Conservation (phyloP, 1,140 invertebrate genomes). For the Mycetomoellerius zeteki region DNA sequence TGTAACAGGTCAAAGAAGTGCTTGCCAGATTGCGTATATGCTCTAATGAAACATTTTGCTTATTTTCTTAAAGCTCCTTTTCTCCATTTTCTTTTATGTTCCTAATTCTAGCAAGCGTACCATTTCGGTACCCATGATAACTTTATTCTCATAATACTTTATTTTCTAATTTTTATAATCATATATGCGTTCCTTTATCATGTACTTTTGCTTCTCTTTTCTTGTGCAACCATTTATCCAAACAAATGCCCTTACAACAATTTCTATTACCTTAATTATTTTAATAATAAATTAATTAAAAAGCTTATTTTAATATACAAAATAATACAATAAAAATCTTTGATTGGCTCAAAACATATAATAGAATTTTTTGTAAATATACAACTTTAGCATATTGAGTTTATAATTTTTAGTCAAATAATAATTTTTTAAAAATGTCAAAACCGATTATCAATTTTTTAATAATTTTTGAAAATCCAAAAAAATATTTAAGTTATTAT, state of each 20-base stretch:
- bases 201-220: neutral
- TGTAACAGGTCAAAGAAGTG: slow-evolving; percentile 22
- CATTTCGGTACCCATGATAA: neutral
- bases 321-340: neutral
- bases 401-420: neutral
- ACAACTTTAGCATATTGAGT: neutral
- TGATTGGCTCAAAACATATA: neutral
- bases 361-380: neutral
- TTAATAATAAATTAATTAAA: neutral
- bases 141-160: neutral
- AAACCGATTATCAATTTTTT: neutral
- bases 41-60: slow-evolving; percentile 3
- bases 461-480: neutral
- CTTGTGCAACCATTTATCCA: neutral
- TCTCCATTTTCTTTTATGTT: neutral
- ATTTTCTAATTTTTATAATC: slow-evolving; percentile 21
- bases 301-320: neutral
- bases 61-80: slow-evolving; percentile 27
- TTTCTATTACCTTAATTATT: neutral
- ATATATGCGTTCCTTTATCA: neutral
- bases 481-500: neutral
- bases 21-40: slow-evolving; percentile 32
- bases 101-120: neutral
- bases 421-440: slow-evolving; percentile 10
- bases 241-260: neutral